Conservation (phyloP, 2,888 invertebrate genomes). For the Philonicus albiceps region DNA sequence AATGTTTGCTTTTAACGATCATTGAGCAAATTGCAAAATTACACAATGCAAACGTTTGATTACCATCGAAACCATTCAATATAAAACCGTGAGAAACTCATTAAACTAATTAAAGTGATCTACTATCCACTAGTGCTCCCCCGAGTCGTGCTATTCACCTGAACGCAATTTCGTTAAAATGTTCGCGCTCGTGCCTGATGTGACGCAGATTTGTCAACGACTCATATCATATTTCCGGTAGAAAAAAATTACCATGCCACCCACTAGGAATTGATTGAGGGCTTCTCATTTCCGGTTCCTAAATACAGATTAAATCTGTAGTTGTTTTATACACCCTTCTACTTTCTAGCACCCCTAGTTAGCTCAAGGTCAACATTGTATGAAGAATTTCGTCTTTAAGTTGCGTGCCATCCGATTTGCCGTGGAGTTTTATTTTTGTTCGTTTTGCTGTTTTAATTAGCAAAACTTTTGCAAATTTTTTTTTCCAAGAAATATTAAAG, state of each 20-base stretch:
- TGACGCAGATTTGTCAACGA: background rate
- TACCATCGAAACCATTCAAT: background rate
- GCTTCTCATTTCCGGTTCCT: background rate
- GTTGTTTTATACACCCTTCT: background rate
- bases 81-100: background rate
- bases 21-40: background rate
- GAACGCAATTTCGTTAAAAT: background rate
- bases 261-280: background rate
- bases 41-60: background rate
- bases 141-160: background rate
- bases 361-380: background rate
- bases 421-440: background rate
- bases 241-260: background rate
- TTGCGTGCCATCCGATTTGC: background rate
- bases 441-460: background rate
- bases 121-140: background rate
- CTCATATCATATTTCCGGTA: background rate
- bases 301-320: background rate
- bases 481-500: background rate
- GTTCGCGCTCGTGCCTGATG: background rate
- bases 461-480: background rate
- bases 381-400: background rate
- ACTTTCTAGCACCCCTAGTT: background rate
- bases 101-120: background rate
- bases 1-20: background rate